Percentiles rank a stretch among this genome's conserved stretches.
Evolutionary conservation across 1,140 invertebrate species (phyloP).

Genomic region (Frieseomelitta varia): DNA sequence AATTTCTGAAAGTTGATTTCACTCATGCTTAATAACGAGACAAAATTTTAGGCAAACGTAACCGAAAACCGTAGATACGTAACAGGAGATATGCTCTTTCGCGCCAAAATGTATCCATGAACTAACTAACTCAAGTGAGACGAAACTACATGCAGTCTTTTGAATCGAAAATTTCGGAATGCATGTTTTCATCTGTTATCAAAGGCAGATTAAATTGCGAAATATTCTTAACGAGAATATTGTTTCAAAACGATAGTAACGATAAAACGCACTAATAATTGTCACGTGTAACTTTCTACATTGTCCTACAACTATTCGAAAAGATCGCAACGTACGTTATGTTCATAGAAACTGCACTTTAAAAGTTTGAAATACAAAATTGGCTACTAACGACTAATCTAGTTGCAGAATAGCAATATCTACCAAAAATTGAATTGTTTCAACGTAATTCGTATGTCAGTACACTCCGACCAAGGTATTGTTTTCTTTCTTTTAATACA

Average conservation of each 20-base stretch:
- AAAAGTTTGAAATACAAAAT: not conserved
- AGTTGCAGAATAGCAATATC: not conserved
- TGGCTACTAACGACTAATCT: not conserved
- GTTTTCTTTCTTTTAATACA: not conserved
- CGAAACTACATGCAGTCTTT: not conserved
- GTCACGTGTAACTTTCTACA: not conserved
- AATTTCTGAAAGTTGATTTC: conserved; percentile 52
- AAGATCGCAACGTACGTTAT: too few relatives aligned
- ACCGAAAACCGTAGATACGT: not conserved
- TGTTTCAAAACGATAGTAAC: not conserved
- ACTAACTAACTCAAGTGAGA: not conserved
- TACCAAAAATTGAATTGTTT: not conserved
- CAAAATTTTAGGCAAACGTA: not conserved
- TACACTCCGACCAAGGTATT: not conserved
- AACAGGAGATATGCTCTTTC: not conserved
- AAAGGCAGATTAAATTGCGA: not conserved
- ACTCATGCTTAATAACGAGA: not conserved
- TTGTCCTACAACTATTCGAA: not conserved
- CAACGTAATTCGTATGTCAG: not conserved
- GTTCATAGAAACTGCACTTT: not conserved
- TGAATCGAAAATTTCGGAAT: too few relatives aligned
- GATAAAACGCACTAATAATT: not conserved
- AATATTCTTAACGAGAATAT: not conserved
- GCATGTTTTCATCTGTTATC: not conserved
- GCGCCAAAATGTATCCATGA: not conserved